Base-by-base conservation (phyloP, 2,888 invertebrate species). In the Drosophila conformis region DNA sequence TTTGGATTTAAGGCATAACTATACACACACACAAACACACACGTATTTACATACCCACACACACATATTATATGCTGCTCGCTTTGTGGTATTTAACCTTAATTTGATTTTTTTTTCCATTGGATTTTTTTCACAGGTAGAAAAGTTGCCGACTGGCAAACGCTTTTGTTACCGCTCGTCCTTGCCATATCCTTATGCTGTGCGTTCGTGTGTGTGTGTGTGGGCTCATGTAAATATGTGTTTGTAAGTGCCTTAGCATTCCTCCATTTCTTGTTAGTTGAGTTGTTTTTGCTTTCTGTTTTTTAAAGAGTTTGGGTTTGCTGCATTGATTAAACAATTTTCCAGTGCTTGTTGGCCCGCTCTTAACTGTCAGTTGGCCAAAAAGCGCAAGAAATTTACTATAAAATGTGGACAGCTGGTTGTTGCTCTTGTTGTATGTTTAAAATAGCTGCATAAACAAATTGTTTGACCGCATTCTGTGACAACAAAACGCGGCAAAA, bases 21-120 rank as follows among this genome's bases (percentile, higher is more conserved):
- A 66, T 68, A 58, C 15, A n/a, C 21, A n/a, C 13, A 18, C 4
- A 33, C 10, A n/a, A 3, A 66, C 46, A 69, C 49, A 31, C 25
- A 51, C 56, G 25, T 29, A 59, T 53, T 31, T 35, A 65, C 40
- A 63, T 58, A 31, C 29, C n/a, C 11, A 38, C 56, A 18, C 38
- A 21, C 65, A 42, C 60, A 35, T 72, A 61, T 77, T 73, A 61
- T 76, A 57, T 74, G 60, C 68, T 77, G 78, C 75, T 76, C 86
- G 83, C 90, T 88, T 89, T 89, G 86, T 89, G 87, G 90, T 90
- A 87, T 87, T 87, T 87, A 87, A 87, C 87, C 87, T 87, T 87
- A 87, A 88, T 87, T 90, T 87, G 86, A 87, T 90, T 89, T 81
- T 77, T 86, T 81, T 66, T 61, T 27, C 69, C 59, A 69, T 67